Evolutionary conservation across 1,140 invertebrate genomes (phyloP), one percentile per base, ranked within the genome.

Genomic region (Ridgeia piscesae): DNA sequence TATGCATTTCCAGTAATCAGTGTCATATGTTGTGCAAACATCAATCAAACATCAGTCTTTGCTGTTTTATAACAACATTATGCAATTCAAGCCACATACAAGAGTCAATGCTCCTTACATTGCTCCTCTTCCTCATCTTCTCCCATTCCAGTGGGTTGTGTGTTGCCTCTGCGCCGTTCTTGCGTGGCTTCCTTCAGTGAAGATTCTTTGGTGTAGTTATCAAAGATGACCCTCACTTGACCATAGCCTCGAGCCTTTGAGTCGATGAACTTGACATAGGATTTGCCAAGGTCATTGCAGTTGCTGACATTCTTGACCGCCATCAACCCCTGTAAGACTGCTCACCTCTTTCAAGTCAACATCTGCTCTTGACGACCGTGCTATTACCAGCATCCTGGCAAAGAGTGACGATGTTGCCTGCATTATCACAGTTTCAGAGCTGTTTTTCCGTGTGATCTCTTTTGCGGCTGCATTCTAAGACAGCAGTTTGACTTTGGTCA

Each of bases 311-410:
- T 35, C 35, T 33, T 91, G 91, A 91, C 91, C 48, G 34, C 42
- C 34, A 91, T 91, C 91, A 91, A 35, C n/a, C 48, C 91, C n/a
- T 91, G 91, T 31, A 91, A n/a, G n/a, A 91, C 91, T 6, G 2
- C 34, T 42, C 91, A 91, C 91, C 31, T 91, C 33, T 33, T 91
- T 35, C 33, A 91, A 35, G 35, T 91, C 35, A 35, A 91, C 33
- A 91, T 35, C 35, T 31, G 9, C 8, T 48, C 35, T 9, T 8
- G 91, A 91, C 17, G 91, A 91, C 31, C 91, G 4, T 11, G 91
- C 91, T 14, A 91, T 91, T 9, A 91, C 91, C 33, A 91, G 91
- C 33, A 91, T 33, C 35, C 91, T 91, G 4, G 35, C 91, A 91
- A 91, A 91, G 8, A 91, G 91, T 8, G 8, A 91, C 35, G 33